Evolutionary conservation across 53 echinoderm and acorn worm species (phyloP).

Genomic region (Stichopus horrens): DNA sequence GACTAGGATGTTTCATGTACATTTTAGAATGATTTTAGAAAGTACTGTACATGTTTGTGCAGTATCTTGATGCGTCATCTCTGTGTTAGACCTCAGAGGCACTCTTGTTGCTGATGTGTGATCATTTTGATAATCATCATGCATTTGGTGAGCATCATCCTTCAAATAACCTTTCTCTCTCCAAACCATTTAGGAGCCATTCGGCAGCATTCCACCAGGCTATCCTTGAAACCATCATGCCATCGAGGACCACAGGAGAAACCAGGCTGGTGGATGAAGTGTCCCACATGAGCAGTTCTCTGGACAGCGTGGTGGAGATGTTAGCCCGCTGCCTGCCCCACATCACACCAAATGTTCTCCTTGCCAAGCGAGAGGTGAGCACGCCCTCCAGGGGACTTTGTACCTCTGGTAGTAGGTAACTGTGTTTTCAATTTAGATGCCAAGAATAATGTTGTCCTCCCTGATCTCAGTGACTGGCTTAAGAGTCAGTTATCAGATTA

Average conservation of each 20-base stretch:
- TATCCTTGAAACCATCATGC: constrained; percentile 68
- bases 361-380: constrained; percentile 94
- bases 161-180: neutral
- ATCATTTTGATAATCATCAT: neutral
- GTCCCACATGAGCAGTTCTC: constrained; percentile 71
- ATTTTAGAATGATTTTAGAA: no score
- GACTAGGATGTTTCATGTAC: no score
- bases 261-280: constrained; percentile 80
- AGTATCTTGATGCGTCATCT: no score
- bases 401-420: neutral
- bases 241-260: constrained; percentile 62
- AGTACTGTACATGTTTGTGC: no score
- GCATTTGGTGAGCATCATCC: neutral
- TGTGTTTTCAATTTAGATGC: no score
- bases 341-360: constrained; percentile 94
- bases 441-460: no score
- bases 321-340: constrained; percentile 88
- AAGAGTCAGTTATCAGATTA: no score
- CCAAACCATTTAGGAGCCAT: constrained; percentile 53
- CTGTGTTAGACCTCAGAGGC: neutral
- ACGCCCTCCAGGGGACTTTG: neutral
- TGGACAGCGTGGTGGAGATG: constrained; percentile 85
- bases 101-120: no score
- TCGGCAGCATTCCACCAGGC: constrained; percentile 81
- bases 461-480: no score